Evolutionary conservation across 2,797 vertebrate genomes (phyloP).

Genomic region (Onychomys arenicola): DNA sequence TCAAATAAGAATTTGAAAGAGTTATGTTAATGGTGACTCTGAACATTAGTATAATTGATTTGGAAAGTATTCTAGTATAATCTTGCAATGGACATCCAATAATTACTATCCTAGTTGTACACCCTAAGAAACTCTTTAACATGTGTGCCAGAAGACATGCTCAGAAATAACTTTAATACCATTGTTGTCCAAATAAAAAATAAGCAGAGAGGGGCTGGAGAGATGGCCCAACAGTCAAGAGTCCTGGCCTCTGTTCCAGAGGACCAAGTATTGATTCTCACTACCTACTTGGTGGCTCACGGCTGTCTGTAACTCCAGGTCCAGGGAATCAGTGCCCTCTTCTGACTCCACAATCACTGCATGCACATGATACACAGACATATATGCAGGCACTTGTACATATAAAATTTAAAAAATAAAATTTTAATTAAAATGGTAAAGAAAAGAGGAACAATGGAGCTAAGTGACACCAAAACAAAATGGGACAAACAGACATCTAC

Average conservation of each 20-base stretch:
- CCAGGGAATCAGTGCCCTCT: not conserved
- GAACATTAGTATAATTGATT: not conserved
- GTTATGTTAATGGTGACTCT: not conserved
- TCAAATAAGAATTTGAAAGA: constrained; percentile 42
- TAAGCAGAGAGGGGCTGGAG: not conserved
- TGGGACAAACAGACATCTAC: not conserved
- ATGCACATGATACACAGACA: not conserved
- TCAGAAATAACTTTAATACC: not conserved
- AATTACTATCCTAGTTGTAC: not conserved
- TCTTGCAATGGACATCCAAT: not conserved
- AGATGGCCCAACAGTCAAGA: not conserved
- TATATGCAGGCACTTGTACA: no score
- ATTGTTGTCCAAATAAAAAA: not conserved
- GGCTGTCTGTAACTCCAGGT: not conserved
- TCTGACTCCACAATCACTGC: not conserved
- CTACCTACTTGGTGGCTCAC: not conserved
- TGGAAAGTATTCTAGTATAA: not conserved
- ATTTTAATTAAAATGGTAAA: not conserved
- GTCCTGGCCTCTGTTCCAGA: not conserved
- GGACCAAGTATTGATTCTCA: not conserved
- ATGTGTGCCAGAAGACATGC: not conserved
- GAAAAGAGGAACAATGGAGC: not conserved
- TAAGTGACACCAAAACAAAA: not conserved
- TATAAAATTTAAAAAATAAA: not conserved
- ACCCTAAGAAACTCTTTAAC: not conserved